A percentile compares a stretch with the other conserved stretches of the same genome.
Conservation (phyloP, 2,888 invertebrate genomes). For the Altica lythri region DNA sequence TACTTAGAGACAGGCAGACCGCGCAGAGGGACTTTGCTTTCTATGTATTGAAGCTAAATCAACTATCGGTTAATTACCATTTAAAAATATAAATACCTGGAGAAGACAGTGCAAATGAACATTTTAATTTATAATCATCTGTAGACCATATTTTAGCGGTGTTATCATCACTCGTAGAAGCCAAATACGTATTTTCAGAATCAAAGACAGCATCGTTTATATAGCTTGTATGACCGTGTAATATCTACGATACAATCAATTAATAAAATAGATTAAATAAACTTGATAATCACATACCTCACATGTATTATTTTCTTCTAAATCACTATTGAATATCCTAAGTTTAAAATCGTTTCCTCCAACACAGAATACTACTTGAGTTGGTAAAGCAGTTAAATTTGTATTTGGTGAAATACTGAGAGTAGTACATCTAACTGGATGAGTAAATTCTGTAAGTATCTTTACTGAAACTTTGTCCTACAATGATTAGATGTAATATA, state of each 20-base stretch:
- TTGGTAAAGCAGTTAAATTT: constrained; percentile 63
- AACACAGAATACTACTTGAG: constrained; percentile 61
- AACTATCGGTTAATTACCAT: neutral
- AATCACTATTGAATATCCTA: constrained; percentile 62
- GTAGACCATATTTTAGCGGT: constrained; percentile 72
- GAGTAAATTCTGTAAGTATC: constrained; percentile 62
- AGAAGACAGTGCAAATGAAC: constrained; percentile 67
- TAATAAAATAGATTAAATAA: constrained; percentile 7
- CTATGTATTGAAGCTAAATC: no score
- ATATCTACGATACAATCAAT: constrained; percentile 54
- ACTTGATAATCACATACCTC: constrained; percentile 51
- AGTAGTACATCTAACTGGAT: constrained; percentile 62
- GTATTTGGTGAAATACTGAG: constrained; percentile 68
- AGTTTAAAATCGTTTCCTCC: constrained; percentile 65
- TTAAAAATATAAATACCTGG: constrained; percentile 57
- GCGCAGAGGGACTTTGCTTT: no score
- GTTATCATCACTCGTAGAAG: constrained; percentile 78
- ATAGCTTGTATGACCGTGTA: constrained; percentile 69
- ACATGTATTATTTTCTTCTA: constrained; percentile 58
- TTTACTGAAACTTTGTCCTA: constrained; percentile 61
- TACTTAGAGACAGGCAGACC: no score
- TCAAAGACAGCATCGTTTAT: constrained; percentile 74
- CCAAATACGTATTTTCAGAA: constrained; percentile 69
- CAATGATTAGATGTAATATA: constrained; percentile 26
- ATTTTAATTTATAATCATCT: constrained; percentile 60